Base-by-base conservation (phyloP, 2,888 invertebrate genomes). In the Cephus pygmeus region DNA sequence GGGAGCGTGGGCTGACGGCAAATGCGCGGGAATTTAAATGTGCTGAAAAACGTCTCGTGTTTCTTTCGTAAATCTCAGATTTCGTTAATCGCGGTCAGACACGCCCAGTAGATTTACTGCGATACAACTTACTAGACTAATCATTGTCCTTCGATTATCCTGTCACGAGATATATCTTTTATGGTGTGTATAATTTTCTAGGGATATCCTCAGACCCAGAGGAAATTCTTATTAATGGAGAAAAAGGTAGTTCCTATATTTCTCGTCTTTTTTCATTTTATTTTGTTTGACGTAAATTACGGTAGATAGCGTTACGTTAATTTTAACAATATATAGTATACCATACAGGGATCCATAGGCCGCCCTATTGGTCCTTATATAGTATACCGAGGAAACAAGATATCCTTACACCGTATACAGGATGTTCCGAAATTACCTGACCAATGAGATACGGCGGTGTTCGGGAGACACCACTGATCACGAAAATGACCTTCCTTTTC, bases 121-220 rank as follows among this genome's bases (percentile, higher is more conserved):
- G 85, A 82, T 86, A 86, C 85, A 85, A 85, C 82, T 77, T 78
- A 81, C 81, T 79, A 74, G 83, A 85, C 69, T 31, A 83, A 84
- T 85, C 81, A 86, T 85, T 88, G 87, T 87, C 83, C 85, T 82
- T 83, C 88, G 87, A 88, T 88, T 88, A 88, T 82, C 82, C 84
- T 87, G 88, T 87, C 88, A 88, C 86, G 86, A 86, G 87, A 88
- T 88, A 88, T 82, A 83, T 82, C 31, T n/a, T 56, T 56, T 4
- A 56, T 23, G 56, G 56, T 56, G 56, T 23, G 23, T 56, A 56
- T 56, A 56, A 56, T 56, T 56, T 56, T 56, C 56, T 56, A 56
- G 23, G 23, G 56, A 56, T 56, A 56, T 56, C 2, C 56, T 23
- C 56, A 9, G 56, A 56, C 56, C 6, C 2, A 23, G 23, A 23